A percentile compares a stretch with the other conserved stretches of the same genome.
Evolutionary conservation across 2,797 vertebrate species (phyloP).

Genomic region (Atherinosoma microstoma): DNA sequence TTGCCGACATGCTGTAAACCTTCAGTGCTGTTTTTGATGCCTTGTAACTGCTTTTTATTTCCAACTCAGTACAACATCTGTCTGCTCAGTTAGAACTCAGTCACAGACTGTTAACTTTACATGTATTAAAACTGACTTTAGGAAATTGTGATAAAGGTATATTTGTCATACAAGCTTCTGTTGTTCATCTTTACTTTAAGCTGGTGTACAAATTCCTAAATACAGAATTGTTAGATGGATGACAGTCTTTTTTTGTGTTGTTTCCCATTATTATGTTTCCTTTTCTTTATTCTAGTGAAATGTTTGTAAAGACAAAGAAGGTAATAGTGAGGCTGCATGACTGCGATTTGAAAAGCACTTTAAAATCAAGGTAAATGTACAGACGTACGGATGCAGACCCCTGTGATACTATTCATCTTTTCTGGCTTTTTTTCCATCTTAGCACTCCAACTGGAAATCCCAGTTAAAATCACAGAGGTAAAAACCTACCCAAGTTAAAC

Average conservation of each 20-base stretch:
- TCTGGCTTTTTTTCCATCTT: too few relatives aligned
- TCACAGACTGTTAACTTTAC: conserved; percentile 39
- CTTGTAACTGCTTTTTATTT: conserved; percentile 47
- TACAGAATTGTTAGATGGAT: conserved; percentile 53
- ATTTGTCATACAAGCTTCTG: conserved; percentile 36
- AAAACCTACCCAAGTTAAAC: too few relatives aligned
- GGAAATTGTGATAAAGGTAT: conserved; percentile 28
- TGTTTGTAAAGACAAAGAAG: conserved; percentile 9
- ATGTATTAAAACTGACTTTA: conserved; percentile 38
- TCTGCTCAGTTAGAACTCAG: conserved; percentile 27
- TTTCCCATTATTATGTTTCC: conserved; percentile 15
- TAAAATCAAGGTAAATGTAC: conserved; percentile 6
- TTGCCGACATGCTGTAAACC: conserved; percentile 39
- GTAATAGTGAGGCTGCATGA: conserved; percentile 18
- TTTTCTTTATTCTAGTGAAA: conserved; percentile 12
- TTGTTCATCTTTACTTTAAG: conserved; percentile 30
- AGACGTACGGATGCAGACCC: too few relatives aligned
- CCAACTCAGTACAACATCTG: conserved; percentile 15
- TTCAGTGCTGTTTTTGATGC: conserved; percentile 46
- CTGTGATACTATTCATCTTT: too few relatives aligned
- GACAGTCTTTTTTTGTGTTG: conserved; percentile 34
- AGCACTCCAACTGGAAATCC: too few relatives aligned
- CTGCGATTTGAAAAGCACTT: conserved; percentile 1
- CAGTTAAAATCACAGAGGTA: too few relatives aligned
- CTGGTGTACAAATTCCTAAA: conserved; percentile 41